Evolutionary conservation across 2,888 invertebrate genomes (phyloP), one percentile per base, ranked within the genome.

Genomic region (Stenotaenia linearis): DNA sequence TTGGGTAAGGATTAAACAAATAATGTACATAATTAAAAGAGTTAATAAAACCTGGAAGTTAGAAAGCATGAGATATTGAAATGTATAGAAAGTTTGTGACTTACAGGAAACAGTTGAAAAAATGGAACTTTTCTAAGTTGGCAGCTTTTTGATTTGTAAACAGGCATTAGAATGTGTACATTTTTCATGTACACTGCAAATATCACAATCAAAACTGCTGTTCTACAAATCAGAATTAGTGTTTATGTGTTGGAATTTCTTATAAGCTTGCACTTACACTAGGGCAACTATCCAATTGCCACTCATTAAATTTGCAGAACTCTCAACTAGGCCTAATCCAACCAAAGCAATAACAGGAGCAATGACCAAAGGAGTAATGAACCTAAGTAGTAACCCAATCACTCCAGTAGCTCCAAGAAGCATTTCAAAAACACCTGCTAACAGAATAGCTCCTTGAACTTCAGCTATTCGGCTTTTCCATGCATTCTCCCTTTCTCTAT

Each of bases 221-320:
- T 94, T 83, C 92, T 92, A 87, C 28, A 87, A 85, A 56, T 80
- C 69, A 79, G 37, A 61, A 23, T 30, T 6, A 1, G 18, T 0
- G 18, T n/a, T n/a, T 4, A n/a, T 50, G 18, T n/a, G 5, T 3
- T 7, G n/a, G 6, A 6, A 1, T 3, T n/a, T 45, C 5, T 45
- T n/a, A n/a, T n/a, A n/a, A 40, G 2, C 9, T 40, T 12, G 50
- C 0, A 85, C 89, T 89, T 85, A 94, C 95, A 92, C 90, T 18
- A 90, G 89, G 0, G 94, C 91, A 79, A 95, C 91, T 15, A 92
- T 93, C 95, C 95, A 95, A 83, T 95, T 92, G 84, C 91, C 90
- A 0, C 93, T 90, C 0, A 94, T 93, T n/a, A 93, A 92, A 0
- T 89, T 88, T 0, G 93, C 91, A 0, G 95, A 94, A 85, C 93